Conservation (phyloP, 2,113 vertebrate genomes). For the Percina caprodes region DNA sequence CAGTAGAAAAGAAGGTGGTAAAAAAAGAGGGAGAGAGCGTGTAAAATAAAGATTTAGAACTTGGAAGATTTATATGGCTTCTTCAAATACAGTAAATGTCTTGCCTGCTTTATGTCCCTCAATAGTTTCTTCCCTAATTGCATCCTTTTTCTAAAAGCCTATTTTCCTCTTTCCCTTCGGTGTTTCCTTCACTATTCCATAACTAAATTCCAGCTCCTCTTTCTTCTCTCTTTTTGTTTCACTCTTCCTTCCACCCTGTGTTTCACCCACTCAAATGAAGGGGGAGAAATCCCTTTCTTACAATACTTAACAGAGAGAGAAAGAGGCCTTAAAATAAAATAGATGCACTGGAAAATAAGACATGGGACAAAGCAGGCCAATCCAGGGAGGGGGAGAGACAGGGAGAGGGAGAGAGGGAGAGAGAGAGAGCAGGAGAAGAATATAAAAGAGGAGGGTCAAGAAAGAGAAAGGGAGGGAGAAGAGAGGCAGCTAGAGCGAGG, state of each 20-base stretch:
- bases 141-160: slow-evolving; percentile 75
- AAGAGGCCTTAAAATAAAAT: slow-evolving; percentile 80
- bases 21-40: slow-evolving; percentile 50
- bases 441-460: slow-evolving; percentile 79
- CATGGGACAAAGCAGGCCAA: slow-evolving; percentile 73
- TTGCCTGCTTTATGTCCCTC: slow-evolving; percentile 66
- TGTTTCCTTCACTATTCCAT: slow-evolving; percentile 77
- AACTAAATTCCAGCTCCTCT: slow-evolving; percentile 78
- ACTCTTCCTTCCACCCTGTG: slow-evolving; percentile 76
- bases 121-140: slow-evolving; percentile 79
- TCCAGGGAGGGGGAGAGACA: slow-evolving; percentile 26
- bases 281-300: slow-evolving; percentile 67
- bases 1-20: slow-evolving; percentile 51
- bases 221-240: slow-evolving; percentile 76
- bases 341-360: slow-evolving; percentile 81
- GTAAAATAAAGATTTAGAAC: slow-evolving; percentile 78
- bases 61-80: slow-evolving; percentile 73
- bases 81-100: slow-evolving; percentile 82
- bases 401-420: slow-evolving; percentile 48
- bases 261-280: slow-evolving; percentile 64
- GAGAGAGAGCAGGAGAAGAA: slow-evolving; percentile 65
- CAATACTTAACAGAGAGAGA: slow-evolving; percentile 64
- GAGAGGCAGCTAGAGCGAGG: slow-evolving; percentile 77
- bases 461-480: slow-evolving; percentile 72
- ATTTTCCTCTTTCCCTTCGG: slow-evolving; percentile 60